Conservation (phyloP, 1,140 invertebrate species). For the Helicorthomorpha holstii region DNA sequence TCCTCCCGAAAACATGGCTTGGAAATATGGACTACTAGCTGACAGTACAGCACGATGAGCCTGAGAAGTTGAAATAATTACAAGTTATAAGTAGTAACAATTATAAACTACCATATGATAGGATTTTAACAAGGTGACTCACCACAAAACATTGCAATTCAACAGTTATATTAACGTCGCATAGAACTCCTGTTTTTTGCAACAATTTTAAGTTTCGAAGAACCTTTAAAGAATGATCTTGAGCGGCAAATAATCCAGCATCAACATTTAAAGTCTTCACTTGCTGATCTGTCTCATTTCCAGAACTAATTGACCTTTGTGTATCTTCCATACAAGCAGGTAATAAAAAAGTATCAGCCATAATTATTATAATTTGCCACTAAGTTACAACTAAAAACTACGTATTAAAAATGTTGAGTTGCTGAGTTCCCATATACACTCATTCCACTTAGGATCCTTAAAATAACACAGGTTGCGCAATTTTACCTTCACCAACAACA, state of each 20-base stretch:
- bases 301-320: too few relatives aligned
- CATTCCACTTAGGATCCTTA: too few relatives aligned
- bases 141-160: background rate
- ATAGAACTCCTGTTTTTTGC: background rate
- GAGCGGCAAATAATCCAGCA: background rate
- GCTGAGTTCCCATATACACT: too few relatives aligned
- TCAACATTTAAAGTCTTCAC: background rate
- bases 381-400: too few relatives aligned
- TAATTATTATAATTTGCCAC: too few relatives aligned
- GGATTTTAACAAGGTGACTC: background rate
- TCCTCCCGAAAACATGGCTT: conserved; percentile 81
- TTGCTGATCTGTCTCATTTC: too few relatives aligned
- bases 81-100: background rate
- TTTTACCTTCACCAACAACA: too few relatives aligned
- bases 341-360: too few relatives aligned
- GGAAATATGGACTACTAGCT: conserved; percentile 84
- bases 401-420: too few relatives aligned
- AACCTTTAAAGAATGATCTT: background rate
- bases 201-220: background rate
- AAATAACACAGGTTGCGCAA: too few relatives aligned
- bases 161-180: background rate
- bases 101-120: background rate
- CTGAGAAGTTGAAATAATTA: conserved; percentile 29
- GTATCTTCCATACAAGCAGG: too few relatives aligned
- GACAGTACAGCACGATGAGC: conserved; percentile 79